Base-by-base conservation (phyloP, 1,140 invertebrate species). In the Drosophila pseudoobscura region DNA sequence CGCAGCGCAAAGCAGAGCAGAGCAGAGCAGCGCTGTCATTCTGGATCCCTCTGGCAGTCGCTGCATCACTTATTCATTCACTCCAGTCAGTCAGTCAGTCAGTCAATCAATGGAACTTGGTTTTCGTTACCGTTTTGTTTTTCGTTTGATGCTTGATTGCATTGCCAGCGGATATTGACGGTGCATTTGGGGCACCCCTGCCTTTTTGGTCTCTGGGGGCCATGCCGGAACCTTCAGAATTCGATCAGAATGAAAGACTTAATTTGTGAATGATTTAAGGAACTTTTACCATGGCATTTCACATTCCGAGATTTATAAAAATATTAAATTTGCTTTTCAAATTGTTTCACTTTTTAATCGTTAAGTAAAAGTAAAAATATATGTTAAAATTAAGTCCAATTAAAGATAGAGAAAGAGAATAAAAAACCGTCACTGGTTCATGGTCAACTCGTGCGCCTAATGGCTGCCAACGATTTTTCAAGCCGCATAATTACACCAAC, bases 391-490 rank as follows among this genome's bases (percentile, higher is more conserved):
- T 26, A 49, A 24, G 56, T 75, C 46, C 35, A 68, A 35, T 46
- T 46, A 22, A n/a, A 26, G 22, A 43, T 43, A 59, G 57, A 22
- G 13, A 75, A 75, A 49, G 35, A 50, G 54, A 63, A 72, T 45
- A 44, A 15, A 51, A 53, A 83, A 56, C 63, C 60, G 65, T 78
- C 78, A 87, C 65, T 87, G 83, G 83, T 87, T 87, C 83, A 87
- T 64, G 83, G 83, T 69, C 83, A 87, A 83, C 78, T 87, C 83
- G 83, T 87, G 83, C 84, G 70, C 57, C 60, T 88, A 87, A 87
- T 87, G 66, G 69, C 70, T 61, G 74, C 69, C 53, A 77, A 76
- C 82, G 50, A 68, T 68, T 80, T 39, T 78, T 62, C 62, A 53
- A 69, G 74, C 70, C 51, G 43, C 65, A 78, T 72, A 72, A 75